Evolutionary conservation across 2,888 invertebrate species (phyloP), one percentile per base, ranked within the genome.

Genomic region (Archips xylosteana): DNA sequence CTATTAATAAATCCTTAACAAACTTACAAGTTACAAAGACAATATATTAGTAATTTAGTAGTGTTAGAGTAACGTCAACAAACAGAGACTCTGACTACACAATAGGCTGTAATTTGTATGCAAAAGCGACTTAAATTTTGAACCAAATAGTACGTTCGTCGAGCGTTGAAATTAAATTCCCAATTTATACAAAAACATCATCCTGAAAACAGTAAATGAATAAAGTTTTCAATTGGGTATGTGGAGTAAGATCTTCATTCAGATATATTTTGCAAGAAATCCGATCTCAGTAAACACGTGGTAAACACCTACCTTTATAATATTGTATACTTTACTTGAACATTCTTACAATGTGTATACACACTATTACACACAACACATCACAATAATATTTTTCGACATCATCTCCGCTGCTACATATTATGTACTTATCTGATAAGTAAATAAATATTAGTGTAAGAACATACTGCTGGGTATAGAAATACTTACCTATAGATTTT

Each of bases 81-180:
- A 57, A 57, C 57, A 32, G 8, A 15, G 32, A 57, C 57, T 10
- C 32, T 39, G 62, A 39, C 42, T 34, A 36, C 15, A 34, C n/a
- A 51, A 34, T 32, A 49, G 57, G 57, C 57, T 10, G 32, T 32
- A 57, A 57, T 49, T 59, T 36, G 62, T 71, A 45, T 62, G 34
- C 64, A 36, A 75, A 75, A 57, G 49, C 68, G 32, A 57, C 32
- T 57, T 57, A 32, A 57, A 57, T 57, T 90, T 88, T 87, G 89
- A 84, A 88, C 85, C 90, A 92, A 91, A 12, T 57, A 57, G 23
- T 57, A 32, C 32, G 57, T 57, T 32, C 32, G 32, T 57, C 4
- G 57, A 32, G 57, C 32, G 9, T 54, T 57, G 54, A 54, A 54
- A 23, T 54, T 54, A 23, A 32, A 57, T 12, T 32, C 57, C 12